Base-by-base conservation (phyloP, 1,140 invertebrate genomes). In the Colletes gigas region DNA sequence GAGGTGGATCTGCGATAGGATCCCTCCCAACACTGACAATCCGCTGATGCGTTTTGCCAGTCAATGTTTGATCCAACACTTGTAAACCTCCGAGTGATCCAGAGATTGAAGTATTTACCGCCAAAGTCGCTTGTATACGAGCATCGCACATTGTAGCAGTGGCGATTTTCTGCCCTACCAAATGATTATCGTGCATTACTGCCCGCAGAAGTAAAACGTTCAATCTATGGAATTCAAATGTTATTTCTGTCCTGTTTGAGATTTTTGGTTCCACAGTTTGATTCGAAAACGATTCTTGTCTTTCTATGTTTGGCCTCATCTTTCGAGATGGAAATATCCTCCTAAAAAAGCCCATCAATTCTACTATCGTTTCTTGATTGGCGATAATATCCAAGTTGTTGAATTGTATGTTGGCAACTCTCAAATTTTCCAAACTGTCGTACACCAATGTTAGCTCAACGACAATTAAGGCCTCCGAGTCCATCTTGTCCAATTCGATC, bases 311-410 rank as follows among this genome's bases (percentile, higher is more conserved):
- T 8, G 87, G 84, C 17, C 89, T 89, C 15, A 88, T 77, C 83
- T 94, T 94, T 44, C 91, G 89, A 8, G 90, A 85, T 9, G 96
- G 95, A 83, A 96, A 95, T 47, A 97, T 95, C 62, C 97, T 94
- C 75, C 96, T 96, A 0, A 96, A 95, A 90, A 99, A 99, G 39
- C 97, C 97, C 65, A 98, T 95, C 50, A 99, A 92, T 92, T 99
- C 98, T 1, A 99, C 96, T 85, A 99, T 97, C 0, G 98, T 99
- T 91, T 98, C 98, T 91, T 98, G 98, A 93, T 99, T 99, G 0
- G 98, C 98, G 96, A 99, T 98, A 55, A 99, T 97, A 92, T 99
- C 98, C 71, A 99, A 94, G 92, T 97, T 98, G 89, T 99, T 99
- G 86, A 99, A 99, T 73, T 98, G 95, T 83, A 99, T 96, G 88